A percentile compares a stretch with the other conserved stretches of the same genome.
phyloP scores from a whole-genome alignment of 2,888 invertebrate species.

The Drosophila mercatorum region DNA sequence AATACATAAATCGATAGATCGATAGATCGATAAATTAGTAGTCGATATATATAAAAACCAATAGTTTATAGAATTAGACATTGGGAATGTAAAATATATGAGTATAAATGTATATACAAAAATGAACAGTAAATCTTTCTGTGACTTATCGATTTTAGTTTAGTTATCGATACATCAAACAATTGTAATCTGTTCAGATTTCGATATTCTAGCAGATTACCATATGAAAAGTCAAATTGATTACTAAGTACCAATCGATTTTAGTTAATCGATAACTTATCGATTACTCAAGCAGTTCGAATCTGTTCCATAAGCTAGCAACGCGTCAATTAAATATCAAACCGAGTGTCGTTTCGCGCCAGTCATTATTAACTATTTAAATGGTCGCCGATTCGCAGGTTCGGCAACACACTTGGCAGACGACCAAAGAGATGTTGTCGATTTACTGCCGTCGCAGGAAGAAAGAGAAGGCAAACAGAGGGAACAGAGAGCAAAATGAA shows the following conservation, averaged over 20 bases:
- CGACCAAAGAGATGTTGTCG: not conserved
- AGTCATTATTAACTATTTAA: constrained; percentile 2
- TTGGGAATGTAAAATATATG: too few species aligned
- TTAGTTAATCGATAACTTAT: not conserved
- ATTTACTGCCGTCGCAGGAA: constrained; percentile 22
- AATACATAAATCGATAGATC: too few species aligned
- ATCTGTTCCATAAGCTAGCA: not conserved
- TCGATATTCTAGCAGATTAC: not conserved
- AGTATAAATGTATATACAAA: too few species aligned
- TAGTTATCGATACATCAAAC: not conserved
- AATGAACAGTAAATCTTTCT: too few species aligned
- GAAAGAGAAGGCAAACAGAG: not conserved
- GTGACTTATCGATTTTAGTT: too few species aligned
- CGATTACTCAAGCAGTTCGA: not conserved
- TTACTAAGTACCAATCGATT: not conserved
- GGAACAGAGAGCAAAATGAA: constrained; percentile 13
- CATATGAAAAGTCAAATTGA: not conserved
- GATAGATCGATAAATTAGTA: too few species aligned
- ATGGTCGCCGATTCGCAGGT: constrained; percentile 1
- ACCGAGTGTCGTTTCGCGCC: not conserved
- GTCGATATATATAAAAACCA: too few species aligned
- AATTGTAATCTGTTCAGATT: not conserved
- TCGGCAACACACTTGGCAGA: not conserved
- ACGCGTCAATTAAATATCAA: not conserved
- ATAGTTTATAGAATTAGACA: too few species aligned